phyloP scores from a whole-genome alignment of 1,140 invertebrate genomes.

The Calycopis cecrops region DNA sequence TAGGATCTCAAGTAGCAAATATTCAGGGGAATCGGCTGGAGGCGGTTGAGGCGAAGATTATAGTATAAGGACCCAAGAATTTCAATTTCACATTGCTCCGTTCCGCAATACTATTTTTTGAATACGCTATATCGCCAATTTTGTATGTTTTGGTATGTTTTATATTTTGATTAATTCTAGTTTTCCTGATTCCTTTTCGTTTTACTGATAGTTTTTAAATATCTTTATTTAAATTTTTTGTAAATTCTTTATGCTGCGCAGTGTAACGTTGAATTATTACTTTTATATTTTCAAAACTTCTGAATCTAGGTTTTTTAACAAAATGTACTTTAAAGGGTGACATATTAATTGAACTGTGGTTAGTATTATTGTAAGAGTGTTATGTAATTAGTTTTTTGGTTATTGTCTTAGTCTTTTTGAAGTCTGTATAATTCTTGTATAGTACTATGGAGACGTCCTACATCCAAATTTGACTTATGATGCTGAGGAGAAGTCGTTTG shows the following conservation, averaged over 20 bases:
- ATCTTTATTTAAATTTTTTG: constrained; percentile 22
- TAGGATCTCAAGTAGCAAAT: too few species aligned
- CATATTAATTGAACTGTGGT: constrained; percentile 19
- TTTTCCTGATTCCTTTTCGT: constrained; percentile 15
- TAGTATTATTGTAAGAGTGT: constrained; percentile 24
- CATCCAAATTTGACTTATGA: constrained; percentile 24
- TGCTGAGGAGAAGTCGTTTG: constrained; percentile 23
- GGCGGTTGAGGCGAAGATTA: too few species aligned
- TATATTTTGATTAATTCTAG: constrained; percentile 20
- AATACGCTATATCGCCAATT: constrained; percentile 21
- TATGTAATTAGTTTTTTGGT: constrained; percentile 23
- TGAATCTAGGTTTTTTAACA: constrained; percentile 21
- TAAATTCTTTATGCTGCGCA: constrained; percentile 20
- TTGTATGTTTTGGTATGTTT: constrained; percentile 14
- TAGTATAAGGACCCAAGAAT: too few species aligned
- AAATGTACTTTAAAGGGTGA: constrained; percentile 25
- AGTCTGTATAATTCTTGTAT: constrained; percentile 25
- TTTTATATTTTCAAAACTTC: too few species aligned
- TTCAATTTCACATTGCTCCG: too few species aligned
- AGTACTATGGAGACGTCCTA: constrained; percentile 24
- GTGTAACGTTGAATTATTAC: too few species aligned
- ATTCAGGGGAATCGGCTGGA: too few species aligned
- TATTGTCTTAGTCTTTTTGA: constrained; percentile 18
- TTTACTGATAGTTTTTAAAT: constrained; percentile 14
- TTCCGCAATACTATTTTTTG: constrained; percentile 26